A percentile compares a stretch with the other conserved stretches of the same genome.
phyloP scores from a whole-genome alignment of 2,113 vertebrate genomes.

The Copsychus sechellarum region DNA sequence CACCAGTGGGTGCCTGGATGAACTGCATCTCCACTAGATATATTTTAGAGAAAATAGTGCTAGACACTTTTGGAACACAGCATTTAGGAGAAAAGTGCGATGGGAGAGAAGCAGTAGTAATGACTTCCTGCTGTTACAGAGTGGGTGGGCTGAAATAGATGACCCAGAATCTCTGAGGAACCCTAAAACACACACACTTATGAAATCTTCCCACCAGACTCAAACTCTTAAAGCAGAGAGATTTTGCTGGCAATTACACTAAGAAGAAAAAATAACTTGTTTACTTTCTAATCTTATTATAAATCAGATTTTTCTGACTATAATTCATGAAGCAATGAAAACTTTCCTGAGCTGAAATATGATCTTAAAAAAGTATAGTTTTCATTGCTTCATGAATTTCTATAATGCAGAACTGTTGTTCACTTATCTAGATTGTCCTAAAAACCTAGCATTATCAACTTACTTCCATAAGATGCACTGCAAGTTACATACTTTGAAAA shows the following conservation, averaged over 20 bases:
- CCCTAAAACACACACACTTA: background rate
- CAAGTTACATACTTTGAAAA: background rate
- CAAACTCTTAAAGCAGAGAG: background rate
- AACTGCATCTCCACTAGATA: background rate
- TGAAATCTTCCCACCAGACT: background rate
- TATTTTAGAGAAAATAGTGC: background rate
- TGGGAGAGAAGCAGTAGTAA: background rate
- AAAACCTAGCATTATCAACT: background rate
- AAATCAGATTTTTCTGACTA: background rate
- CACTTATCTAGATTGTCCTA: background rate
- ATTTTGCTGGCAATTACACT: background rate
- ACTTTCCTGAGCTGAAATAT: background rate
- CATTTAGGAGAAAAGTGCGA: background rate
- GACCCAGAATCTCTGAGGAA: background rate
- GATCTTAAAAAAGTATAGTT: background rate
- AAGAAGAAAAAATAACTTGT: background rate
- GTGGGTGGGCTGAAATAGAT: background rate
- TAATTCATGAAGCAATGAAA: background rate
- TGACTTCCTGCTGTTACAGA: background rate
- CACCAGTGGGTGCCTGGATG: background rate
- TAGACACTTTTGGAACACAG: background rate
- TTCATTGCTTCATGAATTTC: background rate
- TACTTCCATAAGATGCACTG: background rate
- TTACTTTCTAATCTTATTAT: background rate
- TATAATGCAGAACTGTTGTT: background rate